Conservation (phyloP, 2,888 invertebrate genomes). For the Liodrosophila aerea region DNA sequence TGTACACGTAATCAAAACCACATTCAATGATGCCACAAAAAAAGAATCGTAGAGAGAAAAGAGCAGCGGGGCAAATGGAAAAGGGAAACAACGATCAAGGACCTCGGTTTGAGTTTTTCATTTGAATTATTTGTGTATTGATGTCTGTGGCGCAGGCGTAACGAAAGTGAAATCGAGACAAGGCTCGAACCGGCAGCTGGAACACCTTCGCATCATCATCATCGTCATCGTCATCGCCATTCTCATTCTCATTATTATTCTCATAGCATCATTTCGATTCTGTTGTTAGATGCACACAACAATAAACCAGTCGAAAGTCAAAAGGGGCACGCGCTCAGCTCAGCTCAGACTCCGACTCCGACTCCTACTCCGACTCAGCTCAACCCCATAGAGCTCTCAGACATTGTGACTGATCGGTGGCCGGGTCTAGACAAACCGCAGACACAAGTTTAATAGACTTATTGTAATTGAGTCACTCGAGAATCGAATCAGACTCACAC, state of each 20-base stretch:
- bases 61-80: conserved; percentile 13
- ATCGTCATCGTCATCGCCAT: conserved; percentile 12
- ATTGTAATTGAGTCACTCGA: conserved; percentile 71
- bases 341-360: conserved; percentile 34
- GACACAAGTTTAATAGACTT: conserved; percentile 76
- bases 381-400: conserved; percentile 9
- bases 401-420: conserved; percentile 51
- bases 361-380: too few relatives aligned
- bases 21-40: conserved; percentile 44
- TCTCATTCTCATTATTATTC: conserved; percentile 3
- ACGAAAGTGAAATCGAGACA: conserved; percentile 78
- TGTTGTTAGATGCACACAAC: conserved; percentile 68
- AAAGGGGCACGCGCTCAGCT: conserved; percentile 72
- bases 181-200: conserved; percentile 62
- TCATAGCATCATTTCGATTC: conserved; percentile 4
- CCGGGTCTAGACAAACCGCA: conserved; percentile 65
- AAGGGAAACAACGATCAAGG: conserved; percentile 30
- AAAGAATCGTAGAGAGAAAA: conserved; percentile 28
- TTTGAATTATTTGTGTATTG: conserved; percentile 46
- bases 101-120: conserved; percentile 54
- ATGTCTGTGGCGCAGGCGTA: conserved; percentile 60
- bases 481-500: conserved; percentile 20
- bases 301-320: conserved; percentile 70
- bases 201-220: conserved; percentile 70
- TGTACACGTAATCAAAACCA: conserved; percentile 73